Evolutionary conservation across 2,888 invertebrate genomes (phyloP).

Genomic region (Cheilosia impressa): DNA sequence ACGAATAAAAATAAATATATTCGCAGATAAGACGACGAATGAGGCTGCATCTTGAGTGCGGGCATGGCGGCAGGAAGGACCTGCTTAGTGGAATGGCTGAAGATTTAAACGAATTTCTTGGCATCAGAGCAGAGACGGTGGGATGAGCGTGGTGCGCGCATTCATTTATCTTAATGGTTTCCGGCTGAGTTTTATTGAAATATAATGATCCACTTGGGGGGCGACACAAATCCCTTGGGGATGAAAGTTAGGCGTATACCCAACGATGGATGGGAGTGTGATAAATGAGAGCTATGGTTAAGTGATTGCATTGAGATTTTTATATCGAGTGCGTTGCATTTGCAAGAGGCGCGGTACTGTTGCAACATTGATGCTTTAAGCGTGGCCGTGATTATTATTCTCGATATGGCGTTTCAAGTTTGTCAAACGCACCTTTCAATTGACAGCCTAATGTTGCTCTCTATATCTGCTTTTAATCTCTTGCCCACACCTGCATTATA

Average conservation of each 20-base stretch:
- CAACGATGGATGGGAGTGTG: constrained; percentile 24
- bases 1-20: constrained; percentile 75
- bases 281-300: constrained; percentile 25
- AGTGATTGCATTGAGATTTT: constrained; percentile 27
- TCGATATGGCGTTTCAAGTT: too few species aligned
- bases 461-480: too few species aligned
- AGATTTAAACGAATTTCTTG: constrained; percentile 62
- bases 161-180: constrained; percentile 79
- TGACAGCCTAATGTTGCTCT: too few species aligned
- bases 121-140: background rate
- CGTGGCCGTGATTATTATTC: too few species aligned
- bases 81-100: constrained; percentile 57
- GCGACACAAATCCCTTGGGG: constrained; percentile 27
- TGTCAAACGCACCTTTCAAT: too few species aligned
- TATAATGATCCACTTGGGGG: constrained; percentile 71
- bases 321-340: too few species aligned
- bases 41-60: constrained; percentile 68
- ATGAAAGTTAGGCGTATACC: background rate
- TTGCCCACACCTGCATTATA: too few species aligned
- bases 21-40: constrained; percentile 73
- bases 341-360: too few species aligned
- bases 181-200: constrained; percentile 78
- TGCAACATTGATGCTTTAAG: too few species aligned
- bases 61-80: constrained; percentile 61
- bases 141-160: constrained; percentile 49